These are phyloP conservation scores for Monarcha castaneiventris DNA, from an alignment of 2,113 vertebrate species.

Conservation along the genomic window DNA sequence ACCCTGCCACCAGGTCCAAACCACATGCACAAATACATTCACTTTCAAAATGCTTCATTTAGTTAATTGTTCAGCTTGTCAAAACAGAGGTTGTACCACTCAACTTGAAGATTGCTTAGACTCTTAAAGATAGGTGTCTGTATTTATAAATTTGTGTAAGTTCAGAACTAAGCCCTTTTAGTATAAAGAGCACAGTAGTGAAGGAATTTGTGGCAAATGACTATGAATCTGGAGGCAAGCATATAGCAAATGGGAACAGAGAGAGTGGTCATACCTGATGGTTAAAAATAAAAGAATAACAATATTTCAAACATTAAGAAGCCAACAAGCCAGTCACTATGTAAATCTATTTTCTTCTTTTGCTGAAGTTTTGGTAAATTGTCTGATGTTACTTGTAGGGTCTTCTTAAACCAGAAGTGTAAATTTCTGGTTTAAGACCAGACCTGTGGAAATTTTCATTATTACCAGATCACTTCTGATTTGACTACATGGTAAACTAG, in stretches of 20 bases:
- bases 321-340: not conserved
- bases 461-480: not conserved
- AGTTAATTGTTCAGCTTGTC: not conserved
- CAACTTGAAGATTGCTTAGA: not conserved
- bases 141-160: not conserved
- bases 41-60: not conserved
- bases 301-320: not conserved
- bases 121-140: not conserved
- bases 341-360: not conserved
- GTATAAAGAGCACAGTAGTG: not conserved
- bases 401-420: not conserved
- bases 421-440: not conserved
- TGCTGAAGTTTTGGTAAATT: not conserved
- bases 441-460: not conserved
- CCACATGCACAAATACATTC: not conserved
- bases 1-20: not conserved
- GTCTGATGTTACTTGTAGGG: not conserved
- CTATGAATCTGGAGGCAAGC: not conserved
- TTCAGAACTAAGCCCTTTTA: not conserved
- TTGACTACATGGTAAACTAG: not conserved
- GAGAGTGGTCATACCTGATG: fast-evolving
- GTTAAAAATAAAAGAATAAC: not conserved
- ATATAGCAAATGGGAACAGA: not conserved
- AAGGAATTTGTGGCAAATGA: not conserved
- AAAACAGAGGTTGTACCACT: not conserved